phyloP scores from a whole-genome alignment of 2,113 vertebrate species.

The Corythoichthys haematopterus region DNA sequence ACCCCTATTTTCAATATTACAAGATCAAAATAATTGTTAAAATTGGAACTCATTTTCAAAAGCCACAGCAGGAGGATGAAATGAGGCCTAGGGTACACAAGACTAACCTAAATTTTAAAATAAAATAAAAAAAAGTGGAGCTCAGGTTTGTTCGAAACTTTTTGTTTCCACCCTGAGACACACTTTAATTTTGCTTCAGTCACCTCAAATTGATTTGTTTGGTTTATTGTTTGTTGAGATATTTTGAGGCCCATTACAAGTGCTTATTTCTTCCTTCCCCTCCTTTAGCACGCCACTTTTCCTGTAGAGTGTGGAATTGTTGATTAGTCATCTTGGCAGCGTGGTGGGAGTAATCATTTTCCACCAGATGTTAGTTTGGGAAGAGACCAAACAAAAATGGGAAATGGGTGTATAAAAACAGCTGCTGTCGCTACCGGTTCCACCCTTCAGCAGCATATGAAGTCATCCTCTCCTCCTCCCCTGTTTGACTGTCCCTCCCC shows the following conservation, averaged over 20 bases:
- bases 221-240: slow-evolving; percentile 45
- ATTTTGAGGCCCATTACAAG: slow-evolving; percentile 42
- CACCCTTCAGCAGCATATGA: slow-evolving; percentile 40
- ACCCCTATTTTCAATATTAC: too few relatives aligned
- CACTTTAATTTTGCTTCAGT: slow-evolving; percentile 35
- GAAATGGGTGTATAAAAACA: slow-evolving; percentile 32
- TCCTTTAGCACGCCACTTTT: slow-evolving; percentile 27
- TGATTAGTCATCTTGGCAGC: slow-evolving; percentile 67
- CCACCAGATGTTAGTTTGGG: slow-evolving; percentile 68
- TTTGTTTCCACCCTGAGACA: slow-evolving; percentile 10
- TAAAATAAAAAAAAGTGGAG: neutral
- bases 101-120: neutral
- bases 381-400: slow-evolving; percentile 47
- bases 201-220: slow-evolving; percentile 37
- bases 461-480: slow-evolving; percentile 52
- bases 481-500: slow-evolving; percentile 4
- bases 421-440: slow-evolving; percentile 49
- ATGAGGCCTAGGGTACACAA: neutral
- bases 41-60: too few relatives aligned
- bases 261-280: slow-evolving; percentile 28
- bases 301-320: slow-evolving; percentile 56
- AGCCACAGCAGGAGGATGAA: too few relatives aligned
- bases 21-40: too few relatives aligned
- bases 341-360: slow-evolving; percentile 64
- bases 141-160: slow-evolving; percentile 19